These are phyloP conservation scores for Dryobota labecula DNA, from an alignment of 2,888 invertebrate genomes.

Conservation along the genomic window DNA sequence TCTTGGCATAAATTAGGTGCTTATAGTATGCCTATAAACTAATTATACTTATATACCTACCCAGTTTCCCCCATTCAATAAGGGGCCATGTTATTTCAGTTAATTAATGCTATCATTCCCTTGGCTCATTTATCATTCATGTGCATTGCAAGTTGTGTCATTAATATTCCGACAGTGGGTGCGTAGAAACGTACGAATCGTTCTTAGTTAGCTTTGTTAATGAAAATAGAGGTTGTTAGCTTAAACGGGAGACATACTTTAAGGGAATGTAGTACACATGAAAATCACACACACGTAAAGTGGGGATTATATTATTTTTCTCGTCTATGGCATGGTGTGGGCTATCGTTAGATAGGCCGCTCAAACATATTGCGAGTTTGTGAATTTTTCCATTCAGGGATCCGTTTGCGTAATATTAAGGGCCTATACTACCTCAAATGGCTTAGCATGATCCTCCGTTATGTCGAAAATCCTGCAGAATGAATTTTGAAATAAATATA, in stretches of 20 bases:
- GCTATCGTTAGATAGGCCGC: too few relatives aligned
- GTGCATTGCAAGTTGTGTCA: slow-evolving; percentile 57
- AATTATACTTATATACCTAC: not conserved
- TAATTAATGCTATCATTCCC: slow-evolving; percentile 55
- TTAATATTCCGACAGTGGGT: slow-evolving; percentile 63
- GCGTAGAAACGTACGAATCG: not conserved
- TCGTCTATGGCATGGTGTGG: too few relatives aligned
- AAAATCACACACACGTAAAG: too few relatives aligned
- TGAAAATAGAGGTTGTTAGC: not conserved
- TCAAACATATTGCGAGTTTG: too few relatives aligned
- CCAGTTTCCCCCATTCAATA: slow-evolving; percentile 25
- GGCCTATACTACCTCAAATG: too few relatives aligned
- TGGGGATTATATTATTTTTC: too few relatives aligned
- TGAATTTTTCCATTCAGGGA: too few relatives aligned
- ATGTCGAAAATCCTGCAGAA: too few relatives aligned
- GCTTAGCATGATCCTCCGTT: too few relatives aligned
- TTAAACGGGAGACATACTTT: not conserved
- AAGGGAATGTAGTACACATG: not conserved
- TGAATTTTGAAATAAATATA: too few relatives aligned
- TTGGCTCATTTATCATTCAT: slow-evolving; percentile 51
- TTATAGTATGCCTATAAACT: not conserved
- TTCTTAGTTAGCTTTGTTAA: slow-evolving; percentile 2
- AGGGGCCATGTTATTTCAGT: slow-evolving; percentile 38
- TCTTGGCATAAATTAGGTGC: too few relatives aligned
- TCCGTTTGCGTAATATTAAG: too few relatives aligned